Evolutionary conservation across 2,113 vertebrate genomes (phyloP).

Genomic region (Nesoenas mayeri): DNA sequence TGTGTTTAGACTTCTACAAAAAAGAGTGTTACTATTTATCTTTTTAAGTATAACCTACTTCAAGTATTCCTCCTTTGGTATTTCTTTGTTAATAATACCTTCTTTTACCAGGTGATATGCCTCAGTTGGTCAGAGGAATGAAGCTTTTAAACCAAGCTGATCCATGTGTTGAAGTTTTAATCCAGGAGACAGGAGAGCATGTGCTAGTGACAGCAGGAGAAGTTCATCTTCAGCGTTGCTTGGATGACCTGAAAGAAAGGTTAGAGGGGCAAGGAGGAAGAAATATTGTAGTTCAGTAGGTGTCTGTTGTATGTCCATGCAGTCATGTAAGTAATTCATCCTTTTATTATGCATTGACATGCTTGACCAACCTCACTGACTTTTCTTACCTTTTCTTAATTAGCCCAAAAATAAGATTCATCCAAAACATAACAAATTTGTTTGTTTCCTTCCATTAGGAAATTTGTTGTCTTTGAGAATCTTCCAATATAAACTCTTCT

Average conservation of each 20-base stretch:
- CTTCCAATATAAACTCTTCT: neutral
- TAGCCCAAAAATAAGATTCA: neutral
- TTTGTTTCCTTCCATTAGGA: neutral
- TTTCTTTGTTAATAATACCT: neutral
- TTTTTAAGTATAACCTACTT: neutral
- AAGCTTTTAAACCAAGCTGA: conserved; percentile 96
- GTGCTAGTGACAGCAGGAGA: conserved; percentile 96
- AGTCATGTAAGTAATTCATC: neutral
- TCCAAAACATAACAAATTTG: neutral
- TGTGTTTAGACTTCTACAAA: neutral
- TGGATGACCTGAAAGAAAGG: conserved; percentile 94
- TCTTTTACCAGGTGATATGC: conserved; percentile 88
- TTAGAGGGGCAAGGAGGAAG: conserved; percentile 58
- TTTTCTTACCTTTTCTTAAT: neutral
- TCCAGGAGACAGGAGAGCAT: conserved; percentile 96
- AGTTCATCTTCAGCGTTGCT: conserved; percentile 95
- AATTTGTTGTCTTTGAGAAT: neutral
- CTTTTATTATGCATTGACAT: neutral
- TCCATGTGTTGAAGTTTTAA: conserved; percentile 92
- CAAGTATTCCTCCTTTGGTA: neutral
- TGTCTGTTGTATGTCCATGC: neutral
- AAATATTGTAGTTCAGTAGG: neutral
- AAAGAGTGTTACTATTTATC: neutral
- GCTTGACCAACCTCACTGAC: too few species aligned
- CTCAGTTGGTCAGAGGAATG: conserved; percentile 93